phyloP scores from a whole-genome alignment of 2,113 vertebrate genomes.

The Tyto alba region DNA sequence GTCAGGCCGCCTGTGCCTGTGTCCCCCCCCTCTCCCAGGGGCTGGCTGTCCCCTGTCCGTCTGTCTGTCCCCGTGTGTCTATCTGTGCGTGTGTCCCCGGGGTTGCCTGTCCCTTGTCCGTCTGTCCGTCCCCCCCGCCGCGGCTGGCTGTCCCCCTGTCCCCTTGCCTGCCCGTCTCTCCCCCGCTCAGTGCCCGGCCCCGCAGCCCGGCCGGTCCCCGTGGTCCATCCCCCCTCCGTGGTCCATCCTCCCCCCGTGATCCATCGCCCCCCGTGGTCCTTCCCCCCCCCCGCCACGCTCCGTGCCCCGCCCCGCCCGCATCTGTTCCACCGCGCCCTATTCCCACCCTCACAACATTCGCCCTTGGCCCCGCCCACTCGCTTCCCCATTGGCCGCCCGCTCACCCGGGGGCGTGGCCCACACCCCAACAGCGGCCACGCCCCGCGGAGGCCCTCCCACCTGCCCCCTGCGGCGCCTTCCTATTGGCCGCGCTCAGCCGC shows the following conservation, averaged over 20 bases:
- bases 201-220: background rate
- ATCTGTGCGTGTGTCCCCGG: too few species aligned
- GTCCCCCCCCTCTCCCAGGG: background rate
- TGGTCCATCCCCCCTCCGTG: background rate
- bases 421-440: too few species aligned
- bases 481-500: background rate
- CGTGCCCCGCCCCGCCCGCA: background rate
- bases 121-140: background rate
- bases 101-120: too few species aligned
- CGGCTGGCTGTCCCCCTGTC: background rate
- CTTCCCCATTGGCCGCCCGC: background rate
- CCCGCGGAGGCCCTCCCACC: background rate
- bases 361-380: conserved; percentile 15
- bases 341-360: background rate
- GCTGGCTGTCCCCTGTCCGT: background rate
- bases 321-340: background rate
- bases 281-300: background rate
- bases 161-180: background rate
- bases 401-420: background rate
- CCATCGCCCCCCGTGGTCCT: too few species aligned
- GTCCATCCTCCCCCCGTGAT: too few species aligned
- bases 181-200: background rate
- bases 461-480: background rate
- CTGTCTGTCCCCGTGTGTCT: background rate
- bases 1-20: background rate